These are phyloP conservation scores for Microctenopoma stevenorrisi DNA, from an alignment of 2,797 vertebrate species.

Conservation along the genomic window DNA sequence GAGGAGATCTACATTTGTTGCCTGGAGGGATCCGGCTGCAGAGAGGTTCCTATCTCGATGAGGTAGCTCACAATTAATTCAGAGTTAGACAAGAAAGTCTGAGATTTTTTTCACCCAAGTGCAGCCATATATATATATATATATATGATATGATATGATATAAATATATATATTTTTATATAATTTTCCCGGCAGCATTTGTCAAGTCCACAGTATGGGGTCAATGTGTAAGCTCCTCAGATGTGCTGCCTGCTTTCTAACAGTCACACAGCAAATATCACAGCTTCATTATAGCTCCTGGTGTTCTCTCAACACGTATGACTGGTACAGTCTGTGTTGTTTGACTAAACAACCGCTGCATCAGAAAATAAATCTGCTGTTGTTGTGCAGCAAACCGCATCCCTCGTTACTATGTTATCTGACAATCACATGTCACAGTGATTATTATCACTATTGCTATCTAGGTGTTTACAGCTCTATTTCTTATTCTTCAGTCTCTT, in stretches of 20 bases:
- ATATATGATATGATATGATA: too few species aligned
- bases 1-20: too few species aligned
- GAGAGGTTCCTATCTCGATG: background rate
- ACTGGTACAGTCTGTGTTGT: constrained; percentile 2
- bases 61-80: too few species aligned
- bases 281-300: constrained; percentile 52
- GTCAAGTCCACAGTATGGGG: constrained; percentile 5
- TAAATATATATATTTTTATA: too few species aligned
- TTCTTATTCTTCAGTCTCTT: background rate
- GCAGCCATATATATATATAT: too few species aligned
- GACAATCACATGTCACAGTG: too few species aligned
- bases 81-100: too few species aligned
- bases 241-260: constrained; percentile 42
- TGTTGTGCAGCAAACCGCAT: background rate
- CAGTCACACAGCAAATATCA: constrained; percentile 70
- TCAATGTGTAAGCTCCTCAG: constrained; percentile 48
- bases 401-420: background rate
- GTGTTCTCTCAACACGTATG: constrained; percentile 16
- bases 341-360: background rate
- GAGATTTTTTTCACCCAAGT: too few species aligned
- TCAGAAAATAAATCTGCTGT: background rate
- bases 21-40: too few species aligned
- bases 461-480: background rate
- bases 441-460: too few species aligned
- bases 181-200: too few species aligned